Percentiles rank a stretch among this genome's conserved stretches.
Conservation (phyloP, 2,797 vertebrate genomes). For the Scolopax bukidnonensis region DNA sequence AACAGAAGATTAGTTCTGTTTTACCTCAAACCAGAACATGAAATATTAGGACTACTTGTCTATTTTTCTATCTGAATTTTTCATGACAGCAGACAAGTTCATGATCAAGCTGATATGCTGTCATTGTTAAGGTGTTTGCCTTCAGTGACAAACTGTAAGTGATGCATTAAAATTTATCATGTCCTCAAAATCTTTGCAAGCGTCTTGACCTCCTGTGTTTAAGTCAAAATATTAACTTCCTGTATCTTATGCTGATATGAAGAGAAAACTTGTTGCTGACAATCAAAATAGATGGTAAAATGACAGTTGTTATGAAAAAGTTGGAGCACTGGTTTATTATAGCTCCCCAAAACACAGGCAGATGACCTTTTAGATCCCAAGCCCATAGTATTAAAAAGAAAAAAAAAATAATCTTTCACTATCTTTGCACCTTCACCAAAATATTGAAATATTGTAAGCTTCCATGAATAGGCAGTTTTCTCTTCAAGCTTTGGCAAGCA, state of each 20-base stretch:
- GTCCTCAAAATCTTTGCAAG: background rate
- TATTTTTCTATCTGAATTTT: background rate
- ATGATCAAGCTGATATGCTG: background rate
- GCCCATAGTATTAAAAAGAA: no score
- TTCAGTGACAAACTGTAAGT: background rate
- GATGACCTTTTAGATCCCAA: background rate
- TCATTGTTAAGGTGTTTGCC: background rate
- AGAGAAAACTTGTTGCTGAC: background rate
- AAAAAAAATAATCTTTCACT: background rate
- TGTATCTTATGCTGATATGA: background rate
- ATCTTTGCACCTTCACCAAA: background rate
- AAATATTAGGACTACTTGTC: background rate
- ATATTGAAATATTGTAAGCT: background rate
- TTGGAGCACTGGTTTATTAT: background rate
- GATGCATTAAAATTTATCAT: background rate
- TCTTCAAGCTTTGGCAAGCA: background rate
- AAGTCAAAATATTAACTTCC: background rate
- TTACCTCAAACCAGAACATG: background rate
- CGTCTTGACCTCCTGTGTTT: background rate
- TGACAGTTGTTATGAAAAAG: background rate
- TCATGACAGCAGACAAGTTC: background rate
- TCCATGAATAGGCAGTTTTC: accelerated
- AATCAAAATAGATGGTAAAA: background rate
- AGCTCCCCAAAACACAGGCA: accelerated
- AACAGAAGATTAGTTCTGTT: no score